Base-by-base conservation (phyloP, 2,888 invertebrate genomes). In the Chrysodeixis includens region DNA sequence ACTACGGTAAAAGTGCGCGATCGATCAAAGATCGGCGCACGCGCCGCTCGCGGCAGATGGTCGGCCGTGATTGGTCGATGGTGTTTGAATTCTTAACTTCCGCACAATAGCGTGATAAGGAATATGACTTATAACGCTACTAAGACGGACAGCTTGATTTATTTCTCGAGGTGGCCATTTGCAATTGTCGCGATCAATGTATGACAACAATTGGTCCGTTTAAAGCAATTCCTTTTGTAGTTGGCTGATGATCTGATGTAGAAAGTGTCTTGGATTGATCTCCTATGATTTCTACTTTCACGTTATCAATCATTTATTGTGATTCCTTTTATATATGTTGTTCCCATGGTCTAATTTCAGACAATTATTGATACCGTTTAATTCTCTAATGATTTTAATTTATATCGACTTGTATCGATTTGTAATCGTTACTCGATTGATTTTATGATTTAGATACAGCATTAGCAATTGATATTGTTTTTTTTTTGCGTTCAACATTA, bases 21-120 rank as follows among this genome's bases (percentile, higher is more conserved):
- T 92, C 90, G 89, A 92, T 91, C 91, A 88, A 89, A 90, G 89
- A 90, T 85, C 88, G 84, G 88, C 89, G 93, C 93, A 91, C 92
- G 90, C 91, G 93, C 90, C 84, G 71, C 67, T 62, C 58, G 83
- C 85, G 88, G 93, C 94, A 95, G 94, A 92, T 95, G 95, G 88
- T 89, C 80, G 67, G 76, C 76, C 78, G 83, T 88, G 91, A 94
- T 94, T 95, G 94, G 94, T 90, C 85, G 88, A 84, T 81, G 84
- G 69, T 87, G 87, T 91, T 92, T 91, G 88, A 85, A 89, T 90
- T 91, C 87, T 76, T 81, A 88, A 93, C 93, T 94, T 94, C 94
- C 93, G 92, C 86, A 91, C 91, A 92, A 91, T 88, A 83, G 84
- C 80, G 63, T 88, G 92, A 93, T 93, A 94, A 93, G 92, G 86